Evolutionary conservation across 2,888 invertebrate genomes (phyloP), one percentile per base, ranked within the genome.

Genomic region (Tachina fera): DNA sequence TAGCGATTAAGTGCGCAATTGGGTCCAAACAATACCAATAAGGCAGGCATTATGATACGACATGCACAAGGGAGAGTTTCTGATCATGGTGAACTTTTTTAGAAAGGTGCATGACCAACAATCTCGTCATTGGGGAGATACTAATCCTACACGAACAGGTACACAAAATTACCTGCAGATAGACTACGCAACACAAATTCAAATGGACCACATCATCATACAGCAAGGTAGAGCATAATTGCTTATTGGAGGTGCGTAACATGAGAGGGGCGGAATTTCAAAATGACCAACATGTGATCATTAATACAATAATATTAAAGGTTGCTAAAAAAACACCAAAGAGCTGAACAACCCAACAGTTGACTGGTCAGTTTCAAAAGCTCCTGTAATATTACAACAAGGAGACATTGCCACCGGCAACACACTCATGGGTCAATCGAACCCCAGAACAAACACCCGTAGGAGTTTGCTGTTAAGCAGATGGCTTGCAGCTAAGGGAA

Each of bases 61-160:
- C 67, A 68, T 39, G 68, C 51, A 31, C 31, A 51, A 1, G 14
- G 45, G 19, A 56, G 5, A 58, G 58, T 56, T 14, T 13, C 31
- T 43, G 19, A 39, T 19, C 53, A 70, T 16, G 2, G 1, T 47
- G 22, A 22, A n/a, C n/a, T n/a, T n/a, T n/a, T n/a, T n/a, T n/a
- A n/a, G n/a, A n/a, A n/a, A n/a, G n/a, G n/a, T n/a, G 47, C 14
- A 3, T 13, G 14, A 13, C 53, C 16, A 53, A 70, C 53, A 70
- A 70, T 11, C 53, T 53, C 9, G 53, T 53, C 10, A 70, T 53
- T 53, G 68, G 39, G 9, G 68, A 53, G 16, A 39, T 41, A 39
- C 22, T 60, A n/a, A 41, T 60, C n/a, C 60, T 4, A 4, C 4
- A 31, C 31, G 31, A 31, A 31, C 22, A 22, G 22, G 22, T 22